Evolutionary conservation across 37 sponge, comb jelly and placozoan species (phyloP), one percentile per base, ranked within the genome.

Genomic region (Tethya wilhelma): DNA sequence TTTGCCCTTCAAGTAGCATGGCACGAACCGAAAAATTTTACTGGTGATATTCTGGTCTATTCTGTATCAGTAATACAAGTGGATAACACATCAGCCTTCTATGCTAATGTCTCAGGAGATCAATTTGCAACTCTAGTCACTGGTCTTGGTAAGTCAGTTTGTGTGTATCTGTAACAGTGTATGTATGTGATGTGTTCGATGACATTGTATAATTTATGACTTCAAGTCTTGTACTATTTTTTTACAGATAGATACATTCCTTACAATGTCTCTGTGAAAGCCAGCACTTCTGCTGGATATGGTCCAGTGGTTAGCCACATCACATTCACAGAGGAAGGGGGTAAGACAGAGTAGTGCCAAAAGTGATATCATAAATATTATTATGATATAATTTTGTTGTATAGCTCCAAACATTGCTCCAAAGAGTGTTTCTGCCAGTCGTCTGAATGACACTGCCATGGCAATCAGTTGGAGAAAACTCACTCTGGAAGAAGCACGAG

Each of bases 401-500:
- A 22, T 29, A 69, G 66, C 66, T 32, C 66, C 66, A 28, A 64
- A n/a, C 7, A 20, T 7, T 64, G 34, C 66, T 30, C 66, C 66
- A 33, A 64, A 29, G 7, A 30, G 31, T 31, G 66, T 64, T 3
- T 1, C 3, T n/a, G 34, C 34, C 26, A 64, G 4, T 64, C 66
- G 66, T 31, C 36, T 64, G 31, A 64, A 64, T 64, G 34, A 2
- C 36, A 64, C 66, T 29, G 33, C 26, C 34, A 64, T 64, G 66
- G 7, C 2, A 30, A 64, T 64, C 7, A 29, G 33, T 20, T 64
- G 66, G 66, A 34, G 19, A 4, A n/a, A 30, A 32, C 66, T 29
- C 17, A 33, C 66, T 33, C 31, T 64, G 66, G 66, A 29, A 7
- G 66, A 64, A 64, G 32, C 66, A 28, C 26, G 66, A 64, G 66